Evolutionary conservation across 2,888 invertebrate species (phyloP).

Genomic region (Nephrotoma flavescens): DNA sequence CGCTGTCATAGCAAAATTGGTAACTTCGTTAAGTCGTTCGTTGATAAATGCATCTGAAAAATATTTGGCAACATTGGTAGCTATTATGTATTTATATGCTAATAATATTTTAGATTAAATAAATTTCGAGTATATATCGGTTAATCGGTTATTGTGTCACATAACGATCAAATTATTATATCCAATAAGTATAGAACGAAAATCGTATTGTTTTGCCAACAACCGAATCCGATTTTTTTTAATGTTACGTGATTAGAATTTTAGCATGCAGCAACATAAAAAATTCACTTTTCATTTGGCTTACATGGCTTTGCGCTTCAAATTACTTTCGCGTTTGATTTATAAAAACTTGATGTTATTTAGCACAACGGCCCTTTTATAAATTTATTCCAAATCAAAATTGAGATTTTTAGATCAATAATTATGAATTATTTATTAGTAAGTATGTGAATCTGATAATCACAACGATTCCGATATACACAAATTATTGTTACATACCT

Average conservation of each 20-base stretch:
- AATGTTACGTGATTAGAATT: neutral
- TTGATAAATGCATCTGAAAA: slow-evolving; percentile 17
- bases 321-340: neutral
- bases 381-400: neutral
- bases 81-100: neutral
- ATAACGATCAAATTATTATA: neutral
- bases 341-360: neutral
- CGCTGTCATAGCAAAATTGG: slow-evolving; percentile 36
- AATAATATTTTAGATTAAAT: neutral
- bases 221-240: neutral
- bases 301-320: neutral
- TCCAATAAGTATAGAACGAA: neutral
- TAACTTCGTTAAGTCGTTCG: slow-evolving; percentile 32
- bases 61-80: neutral
- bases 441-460: neutral
- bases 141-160: neutral
- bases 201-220: neutral
- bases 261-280: neutral
- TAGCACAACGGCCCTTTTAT: neutral
- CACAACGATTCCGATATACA: neutral
- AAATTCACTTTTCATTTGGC: neutral
- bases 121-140: neutral
- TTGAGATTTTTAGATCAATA: neutral
- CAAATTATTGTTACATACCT: neutral
- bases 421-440: neutral